Conservation (phyloP, 2,113 vertebrate species). For the Rhipidura dahli region DNA sequence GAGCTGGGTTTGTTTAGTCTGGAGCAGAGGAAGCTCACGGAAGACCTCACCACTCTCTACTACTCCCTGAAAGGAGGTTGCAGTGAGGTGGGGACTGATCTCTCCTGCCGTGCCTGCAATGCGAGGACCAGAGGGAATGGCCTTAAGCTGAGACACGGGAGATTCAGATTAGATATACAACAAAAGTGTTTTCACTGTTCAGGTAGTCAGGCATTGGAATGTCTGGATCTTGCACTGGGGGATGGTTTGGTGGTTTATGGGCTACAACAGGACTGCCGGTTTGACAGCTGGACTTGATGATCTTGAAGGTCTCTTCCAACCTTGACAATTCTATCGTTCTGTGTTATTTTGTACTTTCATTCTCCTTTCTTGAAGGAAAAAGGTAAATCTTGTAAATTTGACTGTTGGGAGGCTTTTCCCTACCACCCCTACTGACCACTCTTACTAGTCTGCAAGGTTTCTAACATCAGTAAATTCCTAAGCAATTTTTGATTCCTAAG, state of each 20-base stretch:
- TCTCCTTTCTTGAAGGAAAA: background rate
- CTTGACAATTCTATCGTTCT: background rate
- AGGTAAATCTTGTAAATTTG: background rate
- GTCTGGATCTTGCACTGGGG: background rate
- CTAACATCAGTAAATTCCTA: background rate
- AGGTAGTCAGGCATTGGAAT: background rate
- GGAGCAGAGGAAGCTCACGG: background rate
- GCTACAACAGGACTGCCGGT: too few species aligned
- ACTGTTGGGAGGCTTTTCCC: background rate
- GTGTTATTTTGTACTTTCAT: background rate
- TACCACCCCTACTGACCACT: background rate
- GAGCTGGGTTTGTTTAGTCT: background rate
- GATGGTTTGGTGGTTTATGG: background rate
- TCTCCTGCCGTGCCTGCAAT: rapidly evolving
- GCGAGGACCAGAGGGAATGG: background rate
- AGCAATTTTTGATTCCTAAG: background rate
- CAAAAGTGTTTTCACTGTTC: background rate
- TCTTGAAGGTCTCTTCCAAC: background rate
- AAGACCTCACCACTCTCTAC: background rate
- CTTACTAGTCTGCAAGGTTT: background rate
- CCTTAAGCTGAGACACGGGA: background rate
- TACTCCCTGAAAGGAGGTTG: background rate
- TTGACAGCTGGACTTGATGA: background rate
- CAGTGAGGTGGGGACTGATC: too few species aligned
- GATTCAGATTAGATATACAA: background rate